phyloP scores from a whole-genome alignment of 2,113 vertebrate genomes.

The Crotalus helleri region DNA sequence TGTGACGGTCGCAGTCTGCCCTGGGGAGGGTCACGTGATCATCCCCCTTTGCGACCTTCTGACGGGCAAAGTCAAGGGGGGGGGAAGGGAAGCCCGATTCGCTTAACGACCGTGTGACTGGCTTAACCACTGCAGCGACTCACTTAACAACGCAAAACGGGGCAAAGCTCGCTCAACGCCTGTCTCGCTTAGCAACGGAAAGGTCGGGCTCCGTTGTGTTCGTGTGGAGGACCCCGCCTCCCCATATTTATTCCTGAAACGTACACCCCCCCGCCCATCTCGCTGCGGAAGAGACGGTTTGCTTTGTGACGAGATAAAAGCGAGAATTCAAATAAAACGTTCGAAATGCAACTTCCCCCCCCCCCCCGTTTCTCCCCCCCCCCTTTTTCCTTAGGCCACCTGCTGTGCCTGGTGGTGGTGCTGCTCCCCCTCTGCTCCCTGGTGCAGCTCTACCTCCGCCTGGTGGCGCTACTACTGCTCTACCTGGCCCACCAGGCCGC shows the following conservation, averaged over 20 bases:
- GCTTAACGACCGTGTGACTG: no score
- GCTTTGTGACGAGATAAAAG: neutral
- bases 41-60: no score
- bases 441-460: slow-evolving; percentile 80
- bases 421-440: slow-evolving; percentile 76
- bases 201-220: neutral
- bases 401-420: slow-evolving; percentile 74
- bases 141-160: neutral
- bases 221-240: no score
- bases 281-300: neutral
- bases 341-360: neutral
- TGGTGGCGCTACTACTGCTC: slow-evolving; percentile 74
- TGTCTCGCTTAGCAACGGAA: neutral
- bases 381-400: slow-evolving; percentile 68
- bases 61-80: no score
- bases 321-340: neutral
- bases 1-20: no score
- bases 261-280: no score
- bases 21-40: no score
- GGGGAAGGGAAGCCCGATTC: no score
- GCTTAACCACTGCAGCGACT: no score
- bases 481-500: slow-evolving; percentile 78
- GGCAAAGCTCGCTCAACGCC: neutral
- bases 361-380: neutral
- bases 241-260: neutral